Evolutionary conservation across 2,888 invertebrate genomes (phyloP).

Genomic region (Cactoblastis cactorum): DNA sequence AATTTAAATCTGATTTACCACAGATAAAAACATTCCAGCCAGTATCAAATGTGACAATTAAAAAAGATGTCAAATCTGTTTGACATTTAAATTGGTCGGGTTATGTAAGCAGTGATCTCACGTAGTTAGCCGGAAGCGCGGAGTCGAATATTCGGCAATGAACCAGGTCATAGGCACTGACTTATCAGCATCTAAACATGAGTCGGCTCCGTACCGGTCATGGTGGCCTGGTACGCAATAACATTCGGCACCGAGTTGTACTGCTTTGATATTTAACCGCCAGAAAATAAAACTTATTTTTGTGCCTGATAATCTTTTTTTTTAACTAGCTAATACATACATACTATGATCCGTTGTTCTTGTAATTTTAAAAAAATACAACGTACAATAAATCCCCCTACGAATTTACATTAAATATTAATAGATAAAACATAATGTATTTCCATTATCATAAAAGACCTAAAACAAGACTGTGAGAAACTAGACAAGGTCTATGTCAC

Average conservation of each 20-base stretch:
- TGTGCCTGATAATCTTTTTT: background rate
- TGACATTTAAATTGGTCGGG: slow-evolving; percentile 13
- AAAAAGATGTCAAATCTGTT: background rate
- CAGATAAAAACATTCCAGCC: background rate
- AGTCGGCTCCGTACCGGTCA: slow-evolving; percentile 38
- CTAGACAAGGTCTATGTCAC: slow-evolving; percentile 54
- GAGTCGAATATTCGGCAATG: slow-evolving; percentile 56
- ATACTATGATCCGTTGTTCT: too few relatives aligned
- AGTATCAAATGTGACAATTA: background rate
- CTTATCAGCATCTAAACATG: slow-evolving; percentile 61
- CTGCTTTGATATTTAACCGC: slow-evolving; percentile 64
- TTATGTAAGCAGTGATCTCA: slow-evolving; percentile 22
- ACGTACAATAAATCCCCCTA: too few relatives aligned
- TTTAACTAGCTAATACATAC: background rate
- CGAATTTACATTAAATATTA: too few relatives aligned
- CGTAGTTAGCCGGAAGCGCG: slow-evolving; percentile 53
- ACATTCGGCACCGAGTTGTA: slow-evolving; percentile 28
- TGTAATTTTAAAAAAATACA: too few relatives aligned
- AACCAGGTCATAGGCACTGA: slow-evolving; percentile 55
- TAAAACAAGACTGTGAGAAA: slow-evolving; percentile 11
- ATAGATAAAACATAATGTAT: too few relatives aligned
- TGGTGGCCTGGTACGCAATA: slow-evolving; percentile 51
- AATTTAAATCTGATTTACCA: too few relatives aligned
- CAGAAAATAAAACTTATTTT: slow-evolving; percentile 45
- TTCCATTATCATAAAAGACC: background rate